A percentile compares a stretch with the other conserved stretches of the same genome.
These are phyloP conservation scores for Eupithecia exiguata DNA, from an alignment of 2,888 invertebrate genomes.

Conservation along the genomic window DNA sequence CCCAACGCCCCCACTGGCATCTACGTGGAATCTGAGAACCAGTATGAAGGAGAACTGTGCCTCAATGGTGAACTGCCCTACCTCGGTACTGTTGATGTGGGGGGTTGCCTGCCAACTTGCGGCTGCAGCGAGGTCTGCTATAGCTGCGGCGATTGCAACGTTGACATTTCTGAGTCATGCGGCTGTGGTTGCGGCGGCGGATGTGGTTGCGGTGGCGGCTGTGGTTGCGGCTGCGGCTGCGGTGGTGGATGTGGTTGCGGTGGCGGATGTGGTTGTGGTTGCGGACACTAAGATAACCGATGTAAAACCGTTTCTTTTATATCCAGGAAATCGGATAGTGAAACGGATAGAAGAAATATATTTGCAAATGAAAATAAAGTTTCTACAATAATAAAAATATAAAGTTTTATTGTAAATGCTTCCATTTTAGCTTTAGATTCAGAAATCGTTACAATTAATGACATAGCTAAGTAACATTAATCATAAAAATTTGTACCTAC, in stretches of 20 bases:
- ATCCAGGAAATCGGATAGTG: neutral
- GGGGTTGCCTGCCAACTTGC: slow-evolving; percentile 55
- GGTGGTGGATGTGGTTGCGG: too few species aligned
- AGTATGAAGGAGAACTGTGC: slow-evolving; percentile 51
- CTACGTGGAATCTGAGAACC: slow-evolving; percentile 54
- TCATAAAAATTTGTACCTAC: too few species aligned
- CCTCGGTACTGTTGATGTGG: slow-evolving; percentile 54
- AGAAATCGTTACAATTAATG: neutral
- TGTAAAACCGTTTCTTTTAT: neutral
- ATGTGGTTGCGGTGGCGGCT: neutral
- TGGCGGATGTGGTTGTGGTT: neutral
- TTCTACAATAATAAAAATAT: neutral
- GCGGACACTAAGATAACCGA: neutral
- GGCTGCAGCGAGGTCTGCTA: slow-evolving; percentile 58
- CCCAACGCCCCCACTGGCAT: slow-evolving; percentile 47
- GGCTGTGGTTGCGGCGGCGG: slow-evolving; percentile 23
- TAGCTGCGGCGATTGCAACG: slow-evolving; percentile 52
- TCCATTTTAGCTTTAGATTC: neutral
- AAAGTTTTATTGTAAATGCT: neutral
- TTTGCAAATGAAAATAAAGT: neutral
- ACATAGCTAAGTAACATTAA: neutral
- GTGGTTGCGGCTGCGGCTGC: neutral
- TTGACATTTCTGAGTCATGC: slow-evolving; percentile 45
- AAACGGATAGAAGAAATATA: neutral
- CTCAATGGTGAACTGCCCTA: slow-evolving; percentile 60